phyloP scores from a whole-genome alignment of 2,113 vertebrate genomes.

The Psilopogon haemacephalus region DNA sequence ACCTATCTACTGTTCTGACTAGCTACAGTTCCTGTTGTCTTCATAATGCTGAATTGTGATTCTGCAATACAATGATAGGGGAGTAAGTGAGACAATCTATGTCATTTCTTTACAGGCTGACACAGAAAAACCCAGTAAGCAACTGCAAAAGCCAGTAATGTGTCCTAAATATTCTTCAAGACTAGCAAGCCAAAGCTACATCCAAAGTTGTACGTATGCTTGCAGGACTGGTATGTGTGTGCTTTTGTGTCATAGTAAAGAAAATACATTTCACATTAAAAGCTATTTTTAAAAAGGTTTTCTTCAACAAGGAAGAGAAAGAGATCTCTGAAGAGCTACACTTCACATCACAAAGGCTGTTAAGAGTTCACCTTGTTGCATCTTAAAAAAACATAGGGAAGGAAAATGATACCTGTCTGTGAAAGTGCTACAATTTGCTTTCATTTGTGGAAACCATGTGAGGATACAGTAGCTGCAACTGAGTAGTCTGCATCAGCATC shows the following conservation, averaged over 20 bases:
- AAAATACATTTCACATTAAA: neutral
- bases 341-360: neutral
- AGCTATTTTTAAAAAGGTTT: neutral
- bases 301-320: neutral
- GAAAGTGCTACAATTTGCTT: neutral
- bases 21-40: neutral
- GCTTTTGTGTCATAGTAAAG: neutral
- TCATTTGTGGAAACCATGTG: neutral
- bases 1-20: neutral
- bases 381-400: neutral
- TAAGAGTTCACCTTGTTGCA: neutral
- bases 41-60: neutral
- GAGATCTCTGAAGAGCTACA: neutral
- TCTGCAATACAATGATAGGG: neutral
- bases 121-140: neutral
- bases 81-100: neutral
- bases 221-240: neutral
- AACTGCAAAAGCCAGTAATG: neutral
- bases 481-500: neutral
- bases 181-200: neutral
- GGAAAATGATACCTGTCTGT: neutral
- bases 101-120: neutral
- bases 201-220: neutral
- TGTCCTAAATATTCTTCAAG: neutral
- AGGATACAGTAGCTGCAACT: neutral